A percentile compares a stretch with the other conserved stretches of the same genome.
phyloP scores from a whole-genome alignment of 2,797 vertebrate genomes.

The Scolopax bukidnonensis region DNA sequence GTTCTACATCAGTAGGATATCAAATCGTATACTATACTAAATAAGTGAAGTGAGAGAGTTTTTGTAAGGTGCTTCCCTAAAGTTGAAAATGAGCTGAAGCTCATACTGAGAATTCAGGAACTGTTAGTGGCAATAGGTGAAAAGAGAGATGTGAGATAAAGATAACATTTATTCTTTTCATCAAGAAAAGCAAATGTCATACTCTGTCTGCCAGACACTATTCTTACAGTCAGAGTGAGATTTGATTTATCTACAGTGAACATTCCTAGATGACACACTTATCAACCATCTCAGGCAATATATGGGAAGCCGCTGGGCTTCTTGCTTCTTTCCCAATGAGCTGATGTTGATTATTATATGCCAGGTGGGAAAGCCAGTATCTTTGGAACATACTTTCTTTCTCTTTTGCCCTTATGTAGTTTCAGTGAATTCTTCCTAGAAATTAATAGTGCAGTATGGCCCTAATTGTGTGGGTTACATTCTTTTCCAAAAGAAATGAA shows the following conservation, averaged over 20 bases:
- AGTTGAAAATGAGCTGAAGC: not conserved
- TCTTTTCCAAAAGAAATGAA: not conserved
- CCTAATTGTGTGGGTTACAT: not conserved
- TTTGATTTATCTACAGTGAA: not conserved
- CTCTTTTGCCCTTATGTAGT: not conserved
- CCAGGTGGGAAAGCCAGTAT: not conserved
- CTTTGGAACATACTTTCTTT: not conserved
- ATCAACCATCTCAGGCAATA: not conserved
- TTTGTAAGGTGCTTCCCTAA: not conserved
- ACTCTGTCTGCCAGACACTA: not conserved
- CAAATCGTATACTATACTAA: not conserved
- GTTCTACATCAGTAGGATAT: not conserved
- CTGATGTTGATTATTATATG: not conserved
- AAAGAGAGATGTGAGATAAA: not conserved
- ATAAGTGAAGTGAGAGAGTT: not conserved
- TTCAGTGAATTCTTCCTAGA: not conserved
- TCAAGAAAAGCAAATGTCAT: not conserved
- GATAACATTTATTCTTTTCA: not conserved
- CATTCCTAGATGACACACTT: not conserved
- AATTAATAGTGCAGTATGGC: not conserved
- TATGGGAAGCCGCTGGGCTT: not conserved
- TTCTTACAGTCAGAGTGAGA: not conserved
- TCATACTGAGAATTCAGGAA: not conserved
- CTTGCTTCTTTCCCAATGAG: not conserved
- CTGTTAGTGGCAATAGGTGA: not conserved